A percentile compares a stretch with the other conserved stretches of the same genome.
These are phyloP conservation scores for Marronus borbonicus DNA, from an alignment of 2,888 invertebrate species.

Conservation along the genomic window DNA sequence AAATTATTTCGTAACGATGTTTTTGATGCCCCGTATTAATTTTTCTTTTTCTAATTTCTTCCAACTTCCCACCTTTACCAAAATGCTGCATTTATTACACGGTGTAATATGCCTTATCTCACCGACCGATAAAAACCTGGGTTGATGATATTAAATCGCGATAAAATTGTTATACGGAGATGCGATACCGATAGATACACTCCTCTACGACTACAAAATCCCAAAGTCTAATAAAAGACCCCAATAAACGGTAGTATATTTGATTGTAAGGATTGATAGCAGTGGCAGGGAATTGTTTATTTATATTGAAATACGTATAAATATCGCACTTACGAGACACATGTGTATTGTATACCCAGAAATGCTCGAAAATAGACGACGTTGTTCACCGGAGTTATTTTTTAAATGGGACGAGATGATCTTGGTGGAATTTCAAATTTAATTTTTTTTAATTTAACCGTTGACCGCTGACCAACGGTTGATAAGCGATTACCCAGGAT, in stretches of 20 bases:
- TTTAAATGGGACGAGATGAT: too few species aligned
- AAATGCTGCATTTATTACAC: too few species aligned
- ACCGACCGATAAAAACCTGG: neutral
- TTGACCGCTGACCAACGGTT: too few species aligned
- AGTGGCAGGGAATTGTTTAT: constrained; percentile 3
- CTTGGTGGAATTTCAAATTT: too few species aligned
- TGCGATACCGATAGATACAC: constrained; percentile 7
- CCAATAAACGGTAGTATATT: constrained; percentile 31
- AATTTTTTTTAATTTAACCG: too few species aligned
- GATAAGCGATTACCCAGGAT: too few species aligned
- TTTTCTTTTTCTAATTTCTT: too few species aligned
- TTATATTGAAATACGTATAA: constrained; percentile 5
- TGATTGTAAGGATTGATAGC: constrained; percentile 24
- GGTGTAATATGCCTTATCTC: neutral
- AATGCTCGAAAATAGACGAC: too few species aligned
- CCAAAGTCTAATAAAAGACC: constrained; percentile 18
- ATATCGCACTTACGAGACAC: neutral
- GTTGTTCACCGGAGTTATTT: too few species aligned
- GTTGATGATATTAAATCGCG: constrained; percentile 19
- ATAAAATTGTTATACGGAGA: constrained; percentile 29
- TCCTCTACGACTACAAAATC: neutral
- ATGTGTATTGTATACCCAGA: neutral
- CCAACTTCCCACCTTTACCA: too few species aligned
- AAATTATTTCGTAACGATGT: constrained; percentile 27
- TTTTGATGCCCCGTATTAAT: neutral